Percentiles rank a stretch among this genome's conserved stretches.
These are phyloP conservation scores for Paramormyrops kingsleyae DNA, from an alignment of 2,113 vertebrate species.

Conservation along the genomic window DNA sequence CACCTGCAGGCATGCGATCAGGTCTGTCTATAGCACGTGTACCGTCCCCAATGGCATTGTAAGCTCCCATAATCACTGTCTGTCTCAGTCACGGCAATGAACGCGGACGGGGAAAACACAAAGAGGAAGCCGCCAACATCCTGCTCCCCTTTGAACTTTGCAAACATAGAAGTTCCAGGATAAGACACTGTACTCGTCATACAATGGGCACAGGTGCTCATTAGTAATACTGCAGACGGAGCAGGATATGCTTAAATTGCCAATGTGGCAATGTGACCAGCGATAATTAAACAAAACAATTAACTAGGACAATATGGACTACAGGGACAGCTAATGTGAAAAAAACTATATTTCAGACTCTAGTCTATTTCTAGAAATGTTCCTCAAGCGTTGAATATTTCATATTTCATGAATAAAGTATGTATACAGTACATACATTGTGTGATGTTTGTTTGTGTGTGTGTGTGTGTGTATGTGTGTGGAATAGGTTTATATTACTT, in stretches of 20 bases:
- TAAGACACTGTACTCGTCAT: neutral
- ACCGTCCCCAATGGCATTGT: neutral
- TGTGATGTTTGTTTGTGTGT: neutral
- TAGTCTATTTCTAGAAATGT: neutral
- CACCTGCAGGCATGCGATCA: neutral
- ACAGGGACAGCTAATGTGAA: neutral
- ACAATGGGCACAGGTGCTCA: slow-evolving; percentile 7
- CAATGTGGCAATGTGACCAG: neutral
- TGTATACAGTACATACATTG: neutral
- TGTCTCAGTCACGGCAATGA: neutral
- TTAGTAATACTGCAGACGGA: neutral
- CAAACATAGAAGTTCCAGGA: slow-evolving; percentile 9
- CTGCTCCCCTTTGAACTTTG: neutral
- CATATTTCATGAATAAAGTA: neutral
- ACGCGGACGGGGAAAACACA: neutral
- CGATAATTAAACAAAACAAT: neutral
- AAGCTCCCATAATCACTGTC: slow-evolving; percentile 12
- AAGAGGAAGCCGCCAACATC: neutral
- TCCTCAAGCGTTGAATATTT: neutral
- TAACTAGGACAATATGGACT: neutral
- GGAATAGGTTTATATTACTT: too few species aligned
- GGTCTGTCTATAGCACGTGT: neutral
- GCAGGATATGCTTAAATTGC: neutral
- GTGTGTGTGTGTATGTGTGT: too few species aligned
- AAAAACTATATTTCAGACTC: neutral